phyloP scores from a whole-genome alignment of 2,113 vertebrate species.

The Daboia siamensis region DNA sequence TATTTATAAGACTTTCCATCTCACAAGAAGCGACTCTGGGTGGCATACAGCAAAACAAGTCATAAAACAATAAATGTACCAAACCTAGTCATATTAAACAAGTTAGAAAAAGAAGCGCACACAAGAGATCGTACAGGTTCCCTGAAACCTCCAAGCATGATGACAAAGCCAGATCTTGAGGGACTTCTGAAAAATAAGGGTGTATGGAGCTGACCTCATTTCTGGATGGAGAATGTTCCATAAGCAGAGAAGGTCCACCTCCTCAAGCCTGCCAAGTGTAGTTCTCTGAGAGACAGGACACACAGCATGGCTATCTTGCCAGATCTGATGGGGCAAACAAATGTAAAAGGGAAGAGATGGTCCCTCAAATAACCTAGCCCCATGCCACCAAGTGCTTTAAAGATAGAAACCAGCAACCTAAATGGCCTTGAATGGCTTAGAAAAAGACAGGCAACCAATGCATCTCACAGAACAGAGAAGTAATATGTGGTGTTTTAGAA shows the following conservation, averaged over 20 bases:
- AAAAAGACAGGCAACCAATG: not conserved
- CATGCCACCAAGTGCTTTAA: too few species aligned
- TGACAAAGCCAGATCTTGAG: not conserved
- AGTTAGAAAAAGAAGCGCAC: not conserved
- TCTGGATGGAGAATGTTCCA: not conserved
- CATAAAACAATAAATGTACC: not conserved
- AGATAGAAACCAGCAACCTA: too few species aligned
- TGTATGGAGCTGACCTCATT: not conserved
- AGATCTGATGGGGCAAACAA: too few species aligned
- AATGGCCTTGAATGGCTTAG: not conserved
- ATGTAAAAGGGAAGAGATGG: too few species aligned
- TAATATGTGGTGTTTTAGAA: not conserved
- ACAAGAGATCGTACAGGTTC: not conserved
- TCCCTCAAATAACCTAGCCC: too few species aligned
- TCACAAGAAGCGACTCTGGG: not conserved
- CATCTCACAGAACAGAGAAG: not conserved
- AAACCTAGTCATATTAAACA: not conserved
- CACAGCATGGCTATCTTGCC: too few species aligned
- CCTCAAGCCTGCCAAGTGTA: too few species aligned
- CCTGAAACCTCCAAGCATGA: not conserved
- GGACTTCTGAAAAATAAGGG: not conserved
- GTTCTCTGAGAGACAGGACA: too few species aligned
- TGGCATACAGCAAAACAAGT: not conserved
- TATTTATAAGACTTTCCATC: not conserved
- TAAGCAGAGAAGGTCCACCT: too few species aligned